Evolutionary conservation across 2,113 vertebrate genomes (phyloP), one percentile per base, ranked within the genome.

Genomic region (Eptatretus burgeri): DNA sequence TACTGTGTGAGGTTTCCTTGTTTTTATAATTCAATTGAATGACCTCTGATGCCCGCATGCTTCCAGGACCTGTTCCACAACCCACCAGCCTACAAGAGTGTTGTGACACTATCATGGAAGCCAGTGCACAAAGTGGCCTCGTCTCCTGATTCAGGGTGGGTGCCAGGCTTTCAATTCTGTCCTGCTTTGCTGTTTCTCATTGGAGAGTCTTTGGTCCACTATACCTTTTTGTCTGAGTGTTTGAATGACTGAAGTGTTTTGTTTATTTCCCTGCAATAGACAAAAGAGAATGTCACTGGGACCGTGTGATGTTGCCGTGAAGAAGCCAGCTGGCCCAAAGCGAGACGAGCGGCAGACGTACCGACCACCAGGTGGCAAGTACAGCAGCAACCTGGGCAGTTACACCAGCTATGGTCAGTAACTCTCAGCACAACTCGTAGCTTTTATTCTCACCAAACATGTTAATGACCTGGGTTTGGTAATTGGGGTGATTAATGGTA

Each of bases 31-130:
- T 41, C 3, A 41, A 41, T 41, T 7, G 7, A 41, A 3, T 41
- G 27, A 41, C 27, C 27, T 41, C 27, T 41, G 27, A 41, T 41
- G 7, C 27, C 27, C 27, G 27, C 56, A 60, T 27, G 51, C 52
- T n/a, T 68, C 8, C 17, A 98, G 91, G 91, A 98, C 75, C 82
- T 98, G 50, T 98, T 98, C 72, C 91, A 98, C 74, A 98, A 93
- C 75, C 91, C 91, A 70, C 89, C 91, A 62, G 95, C 91, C 51
- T 98, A 87, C 62, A 98, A 98, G 77, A 98, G 91, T 75, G 83
- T 84, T 62, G 79, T 98, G 64, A 96, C 85, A 2, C 76, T 98
- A 66, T 96, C 89, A 63, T 98, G 91, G 91, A 98, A 94, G 69
- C 91, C 89, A 1, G 85, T 98, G 63, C 91, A 98, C 74, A 96